Evolutionary conservation across 2,797 vertebrate genomes (phyloP).

Genomic region (Eleutherodactylus coqui): DNA sequence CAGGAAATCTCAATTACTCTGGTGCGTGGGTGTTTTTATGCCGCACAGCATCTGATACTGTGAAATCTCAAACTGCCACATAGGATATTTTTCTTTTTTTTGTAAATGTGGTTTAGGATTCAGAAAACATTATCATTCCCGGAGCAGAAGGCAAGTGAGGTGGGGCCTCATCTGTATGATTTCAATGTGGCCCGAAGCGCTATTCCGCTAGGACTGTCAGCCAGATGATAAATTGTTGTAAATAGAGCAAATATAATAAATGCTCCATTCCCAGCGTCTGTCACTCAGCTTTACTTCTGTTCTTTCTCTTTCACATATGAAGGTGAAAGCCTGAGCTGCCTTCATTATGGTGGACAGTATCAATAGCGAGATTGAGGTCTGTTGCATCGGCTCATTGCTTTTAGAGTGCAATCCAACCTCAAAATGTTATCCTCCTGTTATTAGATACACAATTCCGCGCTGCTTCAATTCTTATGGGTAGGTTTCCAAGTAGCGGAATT

Average conservation of each 20-base stretch:
- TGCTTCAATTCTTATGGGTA: not conserved
- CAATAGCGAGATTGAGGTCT: too few relatives aligned
- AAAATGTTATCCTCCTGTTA: not conserved
- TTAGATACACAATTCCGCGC: not conserved
- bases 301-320: not conserved
- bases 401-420: not conserved
- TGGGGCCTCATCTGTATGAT: not conserved
- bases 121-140: conserved; percentile 16
- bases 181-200: conserved; percentile 28
- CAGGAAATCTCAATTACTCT: conserved; percentile 5
- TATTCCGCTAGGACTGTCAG: conserved; percentile 20
- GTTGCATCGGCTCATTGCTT: too few relatives aligned
- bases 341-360: not conserved
- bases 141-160: not conserved
- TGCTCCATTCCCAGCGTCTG: conserved; percentile 16
- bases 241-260: conserved; percentile 51
- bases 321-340: not conserved
- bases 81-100: not conserved
- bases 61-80: not conserved
- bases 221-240: conserved; percentile 45
- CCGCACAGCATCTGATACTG: conserved; percentile 9
- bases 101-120: not conserved
- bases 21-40: not conserved
- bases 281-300: not conserved
- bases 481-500: too few relatives aligned